Base-by-base conservation (phyloP, 2,888 invertebrate genomes). In the Tenthredo livida region DNA sequence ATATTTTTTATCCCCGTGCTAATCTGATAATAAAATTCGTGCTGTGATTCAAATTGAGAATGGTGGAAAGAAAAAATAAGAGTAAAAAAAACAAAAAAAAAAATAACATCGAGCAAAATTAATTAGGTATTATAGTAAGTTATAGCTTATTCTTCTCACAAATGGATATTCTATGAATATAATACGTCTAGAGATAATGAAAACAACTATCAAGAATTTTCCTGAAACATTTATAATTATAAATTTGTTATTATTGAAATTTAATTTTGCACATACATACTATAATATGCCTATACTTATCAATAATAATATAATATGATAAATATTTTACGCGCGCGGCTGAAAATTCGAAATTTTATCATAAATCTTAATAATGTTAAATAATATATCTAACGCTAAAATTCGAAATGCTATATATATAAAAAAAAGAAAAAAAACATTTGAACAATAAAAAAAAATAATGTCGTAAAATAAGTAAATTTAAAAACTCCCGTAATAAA, bases 11-110 rank as follows among this genome's bases (percentile, higher is more conserved):
- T 61, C 80, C 80, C 61, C 21, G 61, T 58, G 29, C 40, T 29
- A 80, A 61, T 80, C 80, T 80, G 80, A 80, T 61, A 40, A 80
- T 80, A 80, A 80, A 80, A 80, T 80, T 80, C 40, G 58, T 80
- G 58, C 80, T 80, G 80, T 80, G 80, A 80, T 80, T 80, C 61
- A 61, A 80, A 61, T 15, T 33, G 77, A 17, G 29, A 40, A 43
- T 61, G 25, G 12, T 61, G 10, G n/a, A 21, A 43, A 43, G 33
- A 33, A 73, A 43, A 37, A 43, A 17, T 9, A 40, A 37, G n/a
- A 70, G 25, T 25, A 29, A 3, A 72, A 29, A n/a, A 72, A 70
- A 73, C 10, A n/a, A 61, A 78, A 78, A 29, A 77, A 29, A 37
- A 33, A 33, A 33, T 0, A 33, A 33, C 33, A 75, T 61, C 40